Base-by-base conservation (phyloP, 2,797 vertebrate genomes). In the Gallinago stenura region DNA sequence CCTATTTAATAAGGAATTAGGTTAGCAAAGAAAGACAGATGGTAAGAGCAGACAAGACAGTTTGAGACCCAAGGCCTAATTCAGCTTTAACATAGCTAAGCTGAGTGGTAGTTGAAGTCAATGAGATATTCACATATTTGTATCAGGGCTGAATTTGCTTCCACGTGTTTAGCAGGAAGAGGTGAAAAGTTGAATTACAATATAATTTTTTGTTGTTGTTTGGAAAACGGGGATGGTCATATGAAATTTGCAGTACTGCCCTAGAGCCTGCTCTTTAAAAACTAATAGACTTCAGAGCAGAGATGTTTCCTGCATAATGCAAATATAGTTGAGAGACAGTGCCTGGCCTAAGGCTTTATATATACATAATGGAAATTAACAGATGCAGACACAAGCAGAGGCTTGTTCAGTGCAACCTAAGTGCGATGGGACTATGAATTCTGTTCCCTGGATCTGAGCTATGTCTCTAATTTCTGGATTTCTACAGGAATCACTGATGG, bases 1-100 rank as follows among this genome's bases (percentile, higher is more conserved):
- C 22, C 31, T 83, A 39, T 93, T 95, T 91, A 94, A 75, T 80
- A 78, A 80, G 50, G 87, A 95, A 75, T 94, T 94, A 88, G 69
- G 85, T 94, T 97, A 91, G 50, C 53, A 85, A 85, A 85, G 78
- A 77, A 76, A 89, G 91, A 90, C 87, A 90, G 93, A 95, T 95
- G 82, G 91, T 41, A 83, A 87, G 13, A 91, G 53, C 69, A 94
- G 78, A 91, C 75, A 83, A 88, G 93, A 83, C 75, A 79, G 65
- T 95, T 94, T 93, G 95, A 90, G 85, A 95, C 80, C 66, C 50
- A 72, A 78, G 69, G 90, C 69, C 61, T 94, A 88, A 93, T 78
- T 85, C 93, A 88, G 73, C 82, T 93, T 87, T 83, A 50, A 75
- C 76, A 61, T 30, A 51, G 39, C 39, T 90, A 75, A 86, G 39